Conservation (phyloP, 1,140 invertebrate genomes). For the Drosophila arizonae region DNA sequence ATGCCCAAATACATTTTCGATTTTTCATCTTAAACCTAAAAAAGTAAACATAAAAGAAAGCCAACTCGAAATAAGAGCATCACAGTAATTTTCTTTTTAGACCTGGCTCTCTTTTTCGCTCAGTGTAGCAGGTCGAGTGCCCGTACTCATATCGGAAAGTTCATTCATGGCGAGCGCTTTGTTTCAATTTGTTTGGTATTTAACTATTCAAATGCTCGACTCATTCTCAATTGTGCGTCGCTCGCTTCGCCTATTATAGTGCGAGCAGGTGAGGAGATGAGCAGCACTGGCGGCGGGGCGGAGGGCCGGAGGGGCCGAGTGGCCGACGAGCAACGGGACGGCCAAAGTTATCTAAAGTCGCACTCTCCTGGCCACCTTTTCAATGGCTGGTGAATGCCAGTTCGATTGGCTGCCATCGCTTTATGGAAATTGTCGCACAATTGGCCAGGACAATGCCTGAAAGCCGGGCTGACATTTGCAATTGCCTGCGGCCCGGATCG, state of each 20-base stretch:
- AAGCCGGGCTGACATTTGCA: slow-evolving; percentile 25
- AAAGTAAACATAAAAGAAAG: not conserved
- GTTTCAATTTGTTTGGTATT: slow-evolving; percentile 33
- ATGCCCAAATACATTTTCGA: too few species aligned
- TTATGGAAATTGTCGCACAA: slow-evolving; percentile 35
- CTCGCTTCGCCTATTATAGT: not conserved
- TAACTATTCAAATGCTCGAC: slow-evolving; percentile 37
- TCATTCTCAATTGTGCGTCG: slow-evolving; percentile 28
- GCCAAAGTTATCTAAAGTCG: slow-evolving; percentile 30
- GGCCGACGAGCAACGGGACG: too few species aligned
- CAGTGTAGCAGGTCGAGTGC: not conserved
- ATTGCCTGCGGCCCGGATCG: slow-evolving; percentile 44
- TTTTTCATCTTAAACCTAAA: too few species aligned
- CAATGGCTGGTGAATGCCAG: slow-evolving; percentile 12
- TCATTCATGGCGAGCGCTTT: slow-evolving; percentile 37
- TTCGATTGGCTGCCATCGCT: slow-evolving; percentile 19
- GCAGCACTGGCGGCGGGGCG: not conserved
- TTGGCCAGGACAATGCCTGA: slow-evolving; percentile 24
- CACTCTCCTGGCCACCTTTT: slow-evolving; percentile 38
- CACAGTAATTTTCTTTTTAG: too few species aligned
- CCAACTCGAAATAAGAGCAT: too few species aligned
- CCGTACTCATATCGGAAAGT: slow-evolving; percentile 7
- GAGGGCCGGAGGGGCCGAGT: too few species aligned
- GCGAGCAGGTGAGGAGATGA: not conserved
- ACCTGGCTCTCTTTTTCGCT: not conserved